Evolutionary conservation across 2,888 invertebrate genomes (phyloP).

Genomic region (Abscondita cerata): DNA sequence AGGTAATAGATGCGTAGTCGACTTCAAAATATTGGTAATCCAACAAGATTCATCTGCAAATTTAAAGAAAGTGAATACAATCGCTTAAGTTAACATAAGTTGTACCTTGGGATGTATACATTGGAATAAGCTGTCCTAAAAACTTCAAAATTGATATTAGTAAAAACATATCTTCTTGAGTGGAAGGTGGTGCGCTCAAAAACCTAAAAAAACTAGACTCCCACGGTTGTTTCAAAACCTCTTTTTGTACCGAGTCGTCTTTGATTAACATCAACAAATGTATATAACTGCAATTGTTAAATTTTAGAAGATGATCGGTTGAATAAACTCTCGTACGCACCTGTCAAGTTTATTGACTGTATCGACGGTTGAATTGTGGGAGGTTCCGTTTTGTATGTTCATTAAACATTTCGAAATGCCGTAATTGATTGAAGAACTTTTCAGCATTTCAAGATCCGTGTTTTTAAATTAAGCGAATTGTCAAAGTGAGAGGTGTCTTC

Average conservation of each 20-base stretch:
- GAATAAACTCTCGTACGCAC: constrained; percentile 25
- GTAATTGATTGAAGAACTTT: constrained; percentile 62
- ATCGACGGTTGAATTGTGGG: constrained; percentile 65
- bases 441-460: constrained; percentile 61
- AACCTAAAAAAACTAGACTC: constrained; percentile 67
- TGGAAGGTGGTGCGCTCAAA: constrained; percentile 69
- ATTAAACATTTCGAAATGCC: constrained; percentile 63
- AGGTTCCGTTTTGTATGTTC: constrained; percentile 69
- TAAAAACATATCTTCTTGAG: constrained; percentile 67
- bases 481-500: constrained; percentile 45
- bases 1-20: constrained; percentile 46
- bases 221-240: constrained; percentile 65
- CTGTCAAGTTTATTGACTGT: constrained; percentile 59
- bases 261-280: constrained; percentile 55
- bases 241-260: constrained; percentile 44
- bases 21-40: constrained; percentile 51
- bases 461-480: constrained; percentile 52
- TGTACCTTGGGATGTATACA: constrained; percentile 42
- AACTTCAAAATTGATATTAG: constrained; percentile 61
- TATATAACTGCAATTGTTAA: constrained; percentile 61
- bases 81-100: not conserved
- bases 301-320: too few relatives aligned
- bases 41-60: constrained; percentile 49
- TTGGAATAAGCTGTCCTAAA: constrained; percentile 46
- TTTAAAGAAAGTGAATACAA: constrained; percentile 19